These are phyloP conservation scores for Ptilonorhynchus violaceus DNA, from an alignment of 2,113 vertebrate species.

Conservation along the genomic window DNA sequence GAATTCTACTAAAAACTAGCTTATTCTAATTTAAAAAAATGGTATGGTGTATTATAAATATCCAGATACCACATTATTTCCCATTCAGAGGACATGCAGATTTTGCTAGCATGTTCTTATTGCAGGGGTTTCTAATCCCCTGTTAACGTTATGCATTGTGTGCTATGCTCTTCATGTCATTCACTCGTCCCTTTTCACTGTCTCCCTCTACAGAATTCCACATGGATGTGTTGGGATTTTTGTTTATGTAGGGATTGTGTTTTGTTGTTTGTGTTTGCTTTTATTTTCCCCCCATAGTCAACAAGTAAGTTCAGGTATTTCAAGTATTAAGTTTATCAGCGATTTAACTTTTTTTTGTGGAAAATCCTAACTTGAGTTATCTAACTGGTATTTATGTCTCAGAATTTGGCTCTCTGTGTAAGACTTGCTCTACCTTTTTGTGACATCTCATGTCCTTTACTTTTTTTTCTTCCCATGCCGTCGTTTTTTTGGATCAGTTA, in stretches of 20 bases:
- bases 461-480: not conserved
- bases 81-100: not conserved
- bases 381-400: not conserved
- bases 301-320: not conserved
- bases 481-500: not conserved
- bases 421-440: not conserved
- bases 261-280: no score
- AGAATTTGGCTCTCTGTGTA: not conserved
- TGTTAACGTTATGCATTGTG: not conserved
- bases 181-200: not conserved
- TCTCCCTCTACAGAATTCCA: not conserved
- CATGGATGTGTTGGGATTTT: not conserved
- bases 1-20: not conserved
- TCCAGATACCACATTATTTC: not conserved
- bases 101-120: not conserved
- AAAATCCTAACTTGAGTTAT: not conserved
- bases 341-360: not conserved
- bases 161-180: not conserved
- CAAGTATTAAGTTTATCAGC: not conserved
- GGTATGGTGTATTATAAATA: not conserved
- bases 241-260: not conserved
- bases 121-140: not conserved
- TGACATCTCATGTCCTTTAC: not conserved
- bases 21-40: not conserved
- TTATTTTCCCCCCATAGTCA: accelerated